A percentile compares a stretch with the other conserved stretches of the same genome.
phyloP scores from a whole-genome alignment of 2,113 vertebrate genomes.

The Porphyrio hochstetteri region DNA sequence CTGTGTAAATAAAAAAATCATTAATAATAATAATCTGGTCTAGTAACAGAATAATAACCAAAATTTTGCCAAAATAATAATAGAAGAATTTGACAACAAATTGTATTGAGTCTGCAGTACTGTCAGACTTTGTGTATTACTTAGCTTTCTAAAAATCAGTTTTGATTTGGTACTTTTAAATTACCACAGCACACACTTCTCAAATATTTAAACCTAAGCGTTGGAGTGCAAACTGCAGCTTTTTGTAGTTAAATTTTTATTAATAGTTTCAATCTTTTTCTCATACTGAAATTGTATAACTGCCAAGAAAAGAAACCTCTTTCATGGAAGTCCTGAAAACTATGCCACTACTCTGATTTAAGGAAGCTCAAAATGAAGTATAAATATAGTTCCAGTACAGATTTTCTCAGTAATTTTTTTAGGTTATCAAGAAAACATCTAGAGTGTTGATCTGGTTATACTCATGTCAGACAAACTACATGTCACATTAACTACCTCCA shows the following conservation, averaged over 20 bases:
- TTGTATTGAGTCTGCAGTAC: background rate
- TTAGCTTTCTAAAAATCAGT: background rate
- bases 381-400: constrained; percentile 71
- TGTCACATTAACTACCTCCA: constrained; percentile 93
- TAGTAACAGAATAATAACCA: background rate
- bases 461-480: constrained; percentile 92
- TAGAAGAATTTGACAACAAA: background rate
- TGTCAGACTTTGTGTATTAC: background rate
- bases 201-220: background rate
- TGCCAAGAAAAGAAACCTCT: constrained; percentile 57
- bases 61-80: background rate
- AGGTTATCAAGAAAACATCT: constrained; percentile 96
- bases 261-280: constrained; percentile 41
- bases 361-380: constrained; percentile 69
- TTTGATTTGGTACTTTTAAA: background rate
- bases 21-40: background rate
- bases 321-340: constrained; percentile 53
- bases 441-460: constrained; percentile 92
- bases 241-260: constrained; percentile 7
- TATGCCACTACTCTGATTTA: constrained; percentile 50
- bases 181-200: background rate
- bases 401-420: constrained; percentile 82
- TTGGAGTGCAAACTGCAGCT: background rate
- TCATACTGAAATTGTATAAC: constrained; percentile 26
- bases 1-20: background rate